Evolutionary conservation across 2,888 invertebrate genomes (phyloP), one percentile per base, ranked within the genome.

Genomic region (Leptothorax acervorum): DNA sequence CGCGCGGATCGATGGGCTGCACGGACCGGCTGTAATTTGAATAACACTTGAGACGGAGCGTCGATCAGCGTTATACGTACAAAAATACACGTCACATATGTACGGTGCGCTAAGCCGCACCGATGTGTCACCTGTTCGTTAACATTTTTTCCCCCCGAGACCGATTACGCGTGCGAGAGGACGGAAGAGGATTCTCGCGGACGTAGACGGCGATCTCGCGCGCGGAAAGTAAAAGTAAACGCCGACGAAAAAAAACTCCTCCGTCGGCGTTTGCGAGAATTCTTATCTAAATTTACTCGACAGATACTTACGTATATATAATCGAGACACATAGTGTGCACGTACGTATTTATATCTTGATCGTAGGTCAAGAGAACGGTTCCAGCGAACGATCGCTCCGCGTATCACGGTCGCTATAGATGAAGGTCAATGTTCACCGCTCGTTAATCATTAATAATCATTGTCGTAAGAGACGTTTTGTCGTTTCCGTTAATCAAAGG

Each of bases 1-100:
- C 28, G 4, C 28, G 4, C 2, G 9, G 12, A 23, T 51, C n/a
- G 53, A 12, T 35, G n/a, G 6, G 1, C 55, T 39, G 28, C n/a
- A 18, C 23, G 35, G 9, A 66, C 15, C 9, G 28, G 8, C 12
- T 31, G 8, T 12, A 79, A 79, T 70, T 70, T 70, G 15, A 79
- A 45, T 79, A 70, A 79, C n/a, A 70, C 71, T 57, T 57, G 45
- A 70, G 78, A 57, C 15, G 42, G 18, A 55, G 12, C 42, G 11
- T 55, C 12, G 66, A 66, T 55, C 28, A 39, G 23, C 9, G n/a
- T 15, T 31, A 39, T 31, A 39, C 9, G 23, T 42, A 31, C 15
- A 31, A 35, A 65, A 35, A 57, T 35, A 45, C 31, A 31, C 12
- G 42, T 68, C 35, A 11, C 45, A 2, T 31, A 62, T 8, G 18